These are phyloP conservation scores for Psammodynastes pulverulentus DNA, from an alignment of 2,113 vertebrate genomes.

Conservation along the genomic window DNA sequence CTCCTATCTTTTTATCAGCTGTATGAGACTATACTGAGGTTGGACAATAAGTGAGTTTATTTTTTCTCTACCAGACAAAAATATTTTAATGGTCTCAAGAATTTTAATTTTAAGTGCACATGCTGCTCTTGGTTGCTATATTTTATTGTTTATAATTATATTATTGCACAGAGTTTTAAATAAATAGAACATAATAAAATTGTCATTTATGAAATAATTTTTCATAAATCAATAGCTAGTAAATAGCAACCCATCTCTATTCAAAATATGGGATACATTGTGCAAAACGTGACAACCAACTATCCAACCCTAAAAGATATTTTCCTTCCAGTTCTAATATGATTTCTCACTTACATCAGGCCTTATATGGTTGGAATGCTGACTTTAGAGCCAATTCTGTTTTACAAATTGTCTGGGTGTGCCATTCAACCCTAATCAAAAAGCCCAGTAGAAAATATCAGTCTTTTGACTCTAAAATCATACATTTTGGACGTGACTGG, in stretches of 20 bases:
- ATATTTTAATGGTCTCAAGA: not conserved
- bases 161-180: not conserved
- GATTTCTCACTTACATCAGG: not conserved
- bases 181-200: not conserved
- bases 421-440: not conserved
- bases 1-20: not conserved
- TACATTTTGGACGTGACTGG: not conserved
- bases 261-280: not conserved
- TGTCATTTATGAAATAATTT: not conserved
- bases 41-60: not conserved
- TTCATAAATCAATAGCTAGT: not conserved
- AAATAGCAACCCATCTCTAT: not conserved
- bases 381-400: not conserved
- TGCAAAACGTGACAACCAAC: not conserved
- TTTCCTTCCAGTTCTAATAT: not conserved
- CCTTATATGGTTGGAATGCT: not conserved
- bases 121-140: not conserved
- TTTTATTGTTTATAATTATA: not conserved
- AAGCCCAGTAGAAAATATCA: not conserved
- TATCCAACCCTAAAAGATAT: not conserved
- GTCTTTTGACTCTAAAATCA: not conserved
- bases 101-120: not conserved
- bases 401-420: not conserved
- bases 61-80: not conserved
- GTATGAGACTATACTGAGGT: not conserved